Percentiles rank a stretch among this genome's conserved stretches.
These are phyloP conservation scores for Serranus cabrilla DNA, from an alignment of 2,797 vertebrate genomes.

Conservation along the genomic window DNA sequence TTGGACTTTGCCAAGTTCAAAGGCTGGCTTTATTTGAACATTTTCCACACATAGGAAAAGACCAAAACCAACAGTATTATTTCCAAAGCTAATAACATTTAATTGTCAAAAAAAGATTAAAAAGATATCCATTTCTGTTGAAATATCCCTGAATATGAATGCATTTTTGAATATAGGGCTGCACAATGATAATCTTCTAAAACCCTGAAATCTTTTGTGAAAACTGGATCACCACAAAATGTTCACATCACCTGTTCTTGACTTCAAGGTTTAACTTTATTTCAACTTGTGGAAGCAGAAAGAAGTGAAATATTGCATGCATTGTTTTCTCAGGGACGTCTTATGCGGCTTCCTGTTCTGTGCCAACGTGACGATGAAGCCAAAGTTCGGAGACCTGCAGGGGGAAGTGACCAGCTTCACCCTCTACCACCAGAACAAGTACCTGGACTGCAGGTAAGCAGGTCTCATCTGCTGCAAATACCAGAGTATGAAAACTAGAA, in stretches of 20 bases:
- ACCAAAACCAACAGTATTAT: no score
- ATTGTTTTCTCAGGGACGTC: conserved; percentile 86
- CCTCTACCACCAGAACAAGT: conserved; percentile 95
- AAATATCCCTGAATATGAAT: no score
- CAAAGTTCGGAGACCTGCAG: conserved; percentile 91
- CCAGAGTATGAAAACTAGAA: neutral
- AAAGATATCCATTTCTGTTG: no score
- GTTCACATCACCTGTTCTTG: neutral
- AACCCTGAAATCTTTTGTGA: conserved; percentile 6
- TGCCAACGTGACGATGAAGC: conserved; percentile 89
- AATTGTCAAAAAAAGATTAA: no score
- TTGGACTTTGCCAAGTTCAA: neutral
- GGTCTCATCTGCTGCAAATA: neutral
- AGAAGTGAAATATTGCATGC: neutral
- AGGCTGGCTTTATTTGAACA: no score
- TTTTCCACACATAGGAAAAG: no score
- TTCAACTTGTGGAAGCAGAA: neutral
- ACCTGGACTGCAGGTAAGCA: conserved; percentile 94
- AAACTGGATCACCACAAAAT: neutral
- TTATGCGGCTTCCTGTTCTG: conserved; percentile 95
- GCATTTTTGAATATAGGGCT: no score
- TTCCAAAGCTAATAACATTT: no score
- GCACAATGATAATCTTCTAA: no score
- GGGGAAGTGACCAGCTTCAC: conserved; percentile 94
- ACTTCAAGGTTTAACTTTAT: neutral